Evolutionary conservation across 2,888 invertebrate species (phyloP), one percentile per base, ranked within the genome.

Genomic region (Lasioglossum villosulum): DNA sequence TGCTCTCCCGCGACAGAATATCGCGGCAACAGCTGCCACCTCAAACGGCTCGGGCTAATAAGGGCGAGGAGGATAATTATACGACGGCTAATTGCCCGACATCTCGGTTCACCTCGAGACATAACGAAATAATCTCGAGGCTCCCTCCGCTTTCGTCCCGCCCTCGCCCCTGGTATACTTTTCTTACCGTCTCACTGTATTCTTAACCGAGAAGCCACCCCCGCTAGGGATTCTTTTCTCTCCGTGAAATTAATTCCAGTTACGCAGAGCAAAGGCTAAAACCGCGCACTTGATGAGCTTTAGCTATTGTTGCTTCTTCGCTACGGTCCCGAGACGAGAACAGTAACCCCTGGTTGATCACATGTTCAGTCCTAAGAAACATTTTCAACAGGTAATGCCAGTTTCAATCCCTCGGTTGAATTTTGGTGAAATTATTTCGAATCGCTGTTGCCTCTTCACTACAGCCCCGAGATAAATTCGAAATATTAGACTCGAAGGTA

Each of bases 61-160:
- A 87, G 84, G 75, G 80, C 71, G 81, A 87, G 85, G 86, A 86
- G 87, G 90, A 93, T 93, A 93, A 93, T 93, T 93, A 91, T 90
- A 91, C 91, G 90, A 91, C 83, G 88, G 90, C 91, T 93, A 93
- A 93, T 93, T 93, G 93, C 90, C 86, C 89, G 84, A 83, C 88
- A 86, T 88, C 91, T 84, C 82, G 82, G 73, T 89, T 88, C 84
- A 88, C 89, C 88, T 86, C 88, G 86, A 89, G 91, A 91, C 88
- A 89, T 90, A 92, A 92, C 90, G 88, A 91, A 92, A 92, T 92
- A 92, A 92, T 92, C 90, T 88, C 82, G 84, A 82, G 78, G 52
- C 81, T 79, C 80, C 37, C 68, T 37, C 37, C 23, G 70, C 79
- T 66, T n/a, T 27, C 66, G 19, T n/a, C 23, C 39, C 68, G 10